Conservation (phyloP, 2,113 vertebrate species). For the Brachyistius frenatus region DNA sequence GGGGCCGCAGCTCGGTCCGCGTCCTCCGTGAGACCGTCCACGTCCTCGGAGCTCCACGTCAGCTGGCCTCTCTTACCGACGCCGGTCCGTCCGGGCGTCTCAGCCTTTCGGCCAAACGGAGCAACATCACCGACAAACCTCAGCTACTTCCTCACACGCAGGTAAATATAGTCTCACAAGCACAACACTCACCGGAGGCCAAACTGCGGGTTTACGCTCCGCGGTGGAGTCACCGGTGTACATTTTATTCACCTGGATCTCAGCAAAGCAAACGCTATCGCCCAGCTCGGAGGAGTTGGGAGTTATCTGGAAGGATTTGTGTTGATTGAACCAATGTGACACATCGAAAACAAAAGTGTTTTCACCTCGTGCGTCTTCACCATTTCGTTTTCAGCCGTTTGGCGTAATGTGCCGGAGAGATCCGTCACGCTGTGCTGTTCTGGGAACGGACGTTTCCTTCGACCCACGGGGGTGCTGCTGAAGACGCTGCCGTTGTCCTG, state of each 20-base stretch:
- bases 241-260: conserved; percentile 71
- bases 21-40: conserved; percentile 46
- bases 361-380: conserved; percentile 43
- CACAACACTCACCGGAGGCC: conserved; percentile 72
- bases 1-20: conserved; percentile 52
- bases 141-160: background rate
- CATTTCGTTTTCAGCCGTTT: conserved; percentile 57
- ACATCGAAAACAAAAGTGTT: background rate
- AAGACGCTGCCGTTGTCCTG: conserved; percentile 71
- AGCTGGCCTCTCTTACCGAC: conserved; percentile 61
- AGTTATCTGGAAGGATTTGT: conserved; percentile 52
- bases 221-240: conserved; percentile 50
- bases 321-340: background rate
- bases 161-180: background rate
- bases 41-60: conserved; percentile 74
- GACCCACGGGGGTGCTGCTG: conserved; percentile 79
- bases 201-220: conserved; percentile 42
- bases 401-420: conserved; percentile 57
- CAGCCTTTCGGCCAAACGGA: conserved; percentile 62
- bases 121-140: background rate
- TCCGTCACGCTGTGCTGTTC: conserved; percentile 64
- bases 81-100: conserved; percentile 67
- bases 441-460: conserved; percentile 59
- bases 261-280: conserved; percentile 67
- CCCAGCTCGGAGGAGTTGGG: conserved; percentile 61